Conservation (phyloP, 2,797 vertebrate species). For the Lagocephalus sceleratus region DNA sequence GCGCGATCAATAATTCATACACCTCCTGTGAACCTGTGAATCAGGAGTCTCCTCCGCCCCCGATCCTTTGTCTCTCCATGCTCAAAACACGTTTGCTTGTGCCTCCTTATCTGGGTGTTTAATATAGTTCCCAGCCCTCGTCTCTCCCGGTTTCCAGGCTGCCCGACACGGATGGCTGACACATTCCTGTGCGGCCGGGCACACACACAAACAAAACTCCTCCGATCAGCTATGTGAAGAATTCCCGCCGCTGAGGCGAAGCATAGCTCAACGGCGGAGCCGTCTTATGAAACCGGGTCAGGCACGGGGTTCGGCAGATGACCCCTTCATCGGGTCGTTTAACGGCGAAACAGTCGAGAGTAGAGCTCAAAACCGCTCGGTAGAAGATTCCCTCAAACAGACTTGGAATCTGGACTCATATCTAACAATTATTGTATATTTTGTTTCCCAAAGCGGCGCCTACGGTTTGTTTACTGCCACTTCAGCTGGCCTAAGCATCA, state of each 20-base stretch:
- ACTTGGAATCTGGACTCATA: no score
- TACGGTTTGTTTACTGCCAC: conserved; percentile 21
- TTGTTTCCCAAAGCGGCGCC: background rate
- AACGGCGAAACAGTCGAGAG: no score
- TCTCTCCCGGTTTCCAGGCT: background rate
- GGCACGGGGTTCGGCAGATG: background rate
- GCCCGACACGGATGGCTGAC: conserved; percentile 16
- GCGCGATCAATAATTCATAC: conserved; percentile 53
- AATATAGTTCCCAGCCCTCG: background rate
- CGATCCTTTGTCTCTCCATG: conserved; percentile 7
- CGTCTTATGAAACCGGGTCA: conserved; percentile 20
- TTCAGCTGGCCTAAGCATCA: conserved; percentile 18
- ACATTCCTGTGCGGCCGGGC: conserved; percentile 36
- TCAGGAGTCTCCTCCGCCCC: conserved; percentile 1
- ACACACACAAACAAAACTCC: conserved; percentile 16
- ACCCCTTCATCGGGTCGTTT: no score
- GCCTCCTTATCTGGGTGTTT: conserved; percentile 9
- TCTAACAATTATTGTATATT: background rate
- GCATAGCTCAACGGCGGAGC: conserved; percentile 24
- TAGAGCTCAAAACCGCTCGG: no score
- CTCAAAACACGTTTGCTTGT: background rate
- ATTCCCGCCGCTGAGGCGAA: conserved; percentile 30
- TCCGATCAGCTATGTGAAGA: conserved; percentile 43
- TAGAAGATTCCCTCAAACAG: no score
- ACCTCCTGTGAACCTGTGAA: conserved; percentile 35